Conservation (phyloP, 1,140 invertebrate species). For the Danaus melanippus region DNA sequence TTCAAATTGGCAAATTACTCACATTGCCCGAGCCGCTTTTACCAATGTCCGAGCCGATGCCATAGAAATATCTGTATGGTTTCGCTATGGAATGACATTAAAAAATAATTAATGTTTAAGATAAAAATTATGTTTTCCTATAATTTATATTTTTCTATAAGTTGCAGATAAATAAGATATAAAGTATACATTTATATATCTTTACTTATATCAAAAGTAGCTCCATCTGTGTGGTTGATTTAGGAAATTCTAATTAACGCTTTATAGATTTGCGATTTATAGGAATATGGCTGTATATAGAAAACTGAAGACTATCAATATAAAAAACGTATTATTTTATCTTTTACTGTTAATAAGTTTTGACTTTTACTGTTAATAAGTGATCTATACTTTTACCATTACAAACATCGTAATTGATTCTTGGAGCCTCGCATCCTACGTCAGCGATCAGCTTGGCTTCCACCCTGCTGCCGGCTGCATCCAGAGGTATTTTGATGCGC, state of each 20-base stretch:
- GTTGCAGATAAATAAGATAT: too few species aligned
- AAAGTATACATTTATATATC: too few species aligned
- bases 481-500: slow-evolving; percentile 80
- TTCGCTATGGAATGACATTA: slow-evolving; percentile 54
- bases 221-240: too few species aligned
- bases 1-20: too few species aligned
- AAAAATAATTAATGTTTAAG: slow-evolving; percentile 6
- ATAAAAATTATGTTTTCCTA: slow-evolving; percentile 1
- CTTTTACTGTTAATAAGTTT: background rate
- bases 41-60: slow-evolving; percentile 89
- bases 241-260: too few species aligned
- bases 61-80: slow-evolving; percentile 89
- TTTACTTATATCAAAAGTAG: too few species aligned
- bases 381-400: slow-evolving; percentile 67
- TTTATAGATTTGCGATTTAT: too few species aligned
- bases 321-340: too few species aligned
- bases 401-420: slow-evolving; percentile 81
- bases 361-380: background rate
- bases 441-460: slow-evolving; percentile 75
- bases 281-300: background rate
- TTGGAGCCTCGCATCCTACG: slow-evolving; percentile 87
- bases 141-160: background rate
- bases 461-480: slow-evolving; percentile 66
- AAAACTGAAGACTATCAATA: background rate
- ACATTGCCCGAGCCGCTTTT: slow-evolving; percentile 43